Evolutionary conservation across 1,140 invertebrate genomes (phyloP).

Genomic region (Drosophila subpulchrella): DNA sequence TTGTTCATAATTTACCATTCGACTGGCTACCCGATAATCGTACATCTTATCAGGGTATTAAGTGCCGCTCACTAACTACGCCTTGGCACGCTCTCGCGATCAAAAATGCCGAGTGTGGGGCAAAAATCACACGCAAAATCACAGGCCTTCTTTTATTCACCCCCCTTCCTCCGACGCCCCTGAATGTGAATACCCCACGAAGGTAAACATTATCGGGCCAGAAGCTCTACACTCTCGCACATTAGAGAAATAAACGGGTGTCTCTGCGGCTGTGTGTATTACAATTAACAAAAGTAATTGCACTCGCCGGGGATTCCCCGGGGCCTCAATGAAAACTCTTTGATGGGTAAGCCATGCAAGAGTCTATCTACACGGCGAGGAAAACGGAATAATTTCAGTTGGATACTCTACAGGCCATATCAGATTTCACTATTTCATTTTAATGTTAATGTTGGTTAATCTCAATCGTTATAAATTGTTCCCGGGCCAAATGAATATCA

Average conservation of each 20-base stretch:
- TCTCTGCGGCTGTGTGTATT: conserved; percentile 45
- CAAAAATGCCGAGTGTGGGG: conserved; percentile 26
- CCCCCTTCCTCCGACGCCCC: neutral
- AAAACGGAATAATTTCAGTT: conserved; percentile 1
- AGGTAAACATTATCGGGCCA: conserved; percentile 60
- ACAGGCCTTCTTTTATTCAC: conserved; percentile 51
- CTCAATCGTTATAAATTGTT: conserved; percentile 26
- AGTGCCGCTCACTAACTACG: conserved; percentile 66
- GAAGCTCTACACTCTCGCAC: conserved; percentile 46
- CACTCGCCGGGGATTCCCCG: conserved; percentile 44
- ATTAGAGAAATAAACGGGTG: conserved; percentile 62
- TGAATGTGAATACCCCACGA: conserved; percentile 63
- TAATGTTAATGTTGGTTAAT: too few species aligned
- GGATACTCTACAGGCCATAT: conserved; percentile 8
- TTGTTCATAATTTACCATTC: conserved; percentile 59
- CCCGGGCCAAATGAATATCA: conserved; percentile 24
- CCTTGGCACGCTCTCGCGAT: conserved; percentile 63
- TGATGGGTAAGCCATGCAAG: conserved; percentile 40
- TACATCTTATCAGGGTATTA: conserved; percentile 77
- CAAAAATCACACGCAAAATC: conserved; percentile 60
- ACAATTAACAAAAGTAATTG: conserved; percentile 80
- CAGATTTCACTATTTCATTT: conserved; percentile 19
- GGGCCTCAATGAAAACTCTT: conserved; percentile 46
- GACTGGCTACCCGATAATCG: conserved; percentile 57
- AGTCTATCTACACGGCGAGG: conserved; percentile 25